Evolutionary conservation across 2,113 vertebrate genomes (phyloP).

Genomic region (Sakesphorus luctuosus): DNA sequence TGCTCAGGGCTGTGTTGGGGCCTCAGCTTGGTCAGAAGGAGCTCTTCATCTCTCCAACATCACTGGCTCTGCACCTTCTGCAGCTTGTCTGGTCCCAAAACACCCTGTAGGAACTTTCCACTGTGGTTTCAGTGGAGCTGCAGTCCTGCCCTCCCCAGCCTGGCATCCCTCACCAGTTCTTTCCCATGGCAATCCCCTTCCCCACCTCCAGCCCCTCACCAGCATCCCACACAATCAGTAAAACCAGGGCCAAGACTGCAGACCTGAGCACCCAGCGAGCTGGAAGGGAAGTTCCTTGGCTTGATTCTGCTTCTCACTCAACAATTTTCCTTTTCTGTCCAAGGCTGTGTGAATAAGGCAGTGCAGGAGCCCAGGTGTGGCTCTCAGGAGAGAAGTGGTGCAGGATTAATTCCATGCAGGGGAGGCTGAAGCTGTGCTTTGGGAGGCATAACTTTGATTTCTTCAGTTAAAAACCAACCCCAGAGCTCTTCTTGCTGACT

Average conservation of each 20-base stretch:
- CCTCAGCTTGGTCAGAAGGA: not conserved
- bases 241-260: not conserved
- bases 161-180: fast-evolving
- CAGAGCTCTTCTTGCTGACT: not conserved
- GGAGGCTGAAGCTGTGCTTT: not conserved
- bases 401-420: fast-evolving
- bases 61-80: not conserved
- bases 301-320: not conserved
- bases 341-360: not conserved
- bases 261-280: not conserved
- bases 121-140: not conserved
- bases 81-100: not conserved
- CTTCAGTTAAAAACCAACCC: not conserved
- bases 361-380: not conserved
- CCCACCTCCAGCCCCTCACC: not conserved
- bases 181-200: not conserved
- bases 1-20: not conserved
- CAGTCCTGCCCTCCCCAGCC: not conserved
- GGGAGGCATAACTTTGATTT: not conserved
- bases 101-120: not conserved
- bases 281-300: not conserved
- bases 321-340: not conserved
- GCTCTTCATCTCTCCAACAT: not conserved
- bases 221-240: no score
- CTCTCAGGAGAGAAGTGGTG: not conserved